Conservation (phyloP, 2,797 vertebrate genomes). For the Hydrolagus colliei region DNA sequence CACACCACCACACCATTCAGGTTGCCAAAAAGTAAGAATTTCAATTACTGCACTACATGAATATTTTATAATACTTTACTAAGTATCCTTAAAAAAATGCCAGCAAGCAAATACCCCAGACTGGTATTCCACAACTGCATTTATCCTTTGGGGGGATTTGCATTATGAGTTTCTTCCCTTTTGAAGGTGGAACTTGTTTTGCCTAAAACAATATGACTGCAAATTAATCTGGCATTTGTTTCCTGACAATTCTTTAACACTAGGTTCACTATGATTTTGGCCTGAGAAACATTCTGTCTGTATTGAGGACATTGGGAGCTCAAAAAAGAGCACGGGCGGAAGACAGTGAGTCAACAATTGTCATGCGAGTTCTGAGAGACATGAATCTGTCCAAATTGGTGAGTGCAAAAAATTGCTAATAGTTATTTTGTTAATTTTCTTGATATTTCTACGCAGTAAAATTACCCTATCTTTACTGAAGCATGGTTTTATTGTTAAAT, state of each 20-base stretch:
- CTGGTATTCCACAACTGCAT: too few relatives aligned
- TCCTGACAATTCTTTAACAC: not conserved
- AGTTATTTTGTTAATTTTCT: not conserved
- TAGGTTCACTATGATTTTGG: slow-evolving; percentile 69
- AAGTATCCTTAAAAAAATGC: too few relatives aligned
- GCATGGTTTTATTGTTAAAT: too few relatives aligned
- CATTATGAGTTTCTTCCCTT: too few relatives aligned
- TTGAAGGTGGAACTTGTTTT: not conserved
- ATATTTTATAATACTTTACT: too few relatives aligned
- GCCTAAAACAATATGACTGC: not conserved
- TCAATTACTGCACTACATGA: too few relatives aligned
- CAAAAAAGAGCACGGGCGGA: slow-evolving; percentile 59
- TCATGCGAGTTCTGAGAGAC: slow-evolving; percentile 64
- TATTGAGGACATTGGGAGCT: slow-evolving; percentile 58
- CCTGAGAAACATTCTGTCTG: slow-evolving; percentile 63
- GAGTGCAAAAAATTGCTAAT: slow-evolving; percentile 33
- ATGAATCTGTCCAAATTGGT: slow-evolving; percentile 69
- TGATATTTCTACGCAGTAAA: too few relatives aligned
- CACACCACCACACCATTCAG: too few relatives aligned
- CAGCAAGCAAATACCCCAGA: too few relatives aligned
- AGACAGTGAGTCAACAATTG: slow-evolving; percentile 58
- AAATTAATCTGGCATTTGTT: not conserved
- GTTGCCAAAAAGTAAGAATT: too few relatives aligned
- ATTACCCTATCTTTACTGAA: too few relatives aligned
- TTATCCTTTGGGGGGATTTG: too few relatives aligned